These are phyloP conservation scores for Eclectus roratus DNA, from an alignment of 2,113 vertebrate genomes.

Conservation along the genomic window DNA sequence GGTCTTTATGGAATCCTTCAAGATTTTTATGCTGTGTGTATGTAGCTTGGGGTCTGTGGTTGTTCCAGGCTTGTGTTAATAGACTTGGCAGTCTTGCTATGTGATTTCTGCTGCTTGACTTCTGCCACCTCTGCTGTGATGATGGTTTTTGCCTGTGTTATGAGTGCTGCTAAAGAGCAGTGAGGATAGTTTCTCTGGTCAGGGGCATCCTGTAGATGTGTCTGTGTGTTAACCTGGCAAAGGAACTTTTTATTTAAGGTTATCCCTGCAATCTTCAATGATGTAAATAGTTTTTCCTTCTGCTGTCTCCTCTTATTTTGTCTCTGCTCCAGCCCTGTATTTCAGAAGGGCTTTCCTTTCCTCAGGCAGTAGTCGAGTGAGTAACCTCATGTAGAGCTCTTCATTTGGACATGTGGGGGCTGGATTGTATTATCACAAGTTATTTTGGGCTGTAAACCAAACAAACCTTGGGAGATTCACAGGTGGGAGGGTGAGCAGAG, in stretches of 20 bases:
- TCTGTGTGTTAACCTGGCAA: not conserved
- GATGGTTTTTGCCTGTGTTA: not conserved
- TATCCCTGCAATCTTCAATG: not conserved
- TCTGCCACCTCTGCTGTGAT: not conserved
- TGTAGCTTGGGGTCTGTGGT: not conserved
- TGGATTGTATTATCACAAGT: not conserved
- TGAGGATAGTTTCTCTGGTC: not conserved
- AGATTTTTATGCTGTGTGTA: not conserved
- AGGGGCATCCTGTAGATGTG: not conserved
- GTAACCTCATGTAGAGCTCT: not conserved
- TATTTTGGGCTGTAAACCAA: conserved; percentile 35
- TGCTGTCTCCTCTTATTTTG: not conserved
- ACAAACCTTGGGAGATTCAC: not conserved
- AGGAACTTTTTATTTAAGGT: not conserved
- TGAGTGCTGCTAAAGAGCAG: not conserved
- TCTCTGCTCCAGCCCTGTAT: not conserved
- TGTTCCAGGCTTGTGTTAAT: not conserved
- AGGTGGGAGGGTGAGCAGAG: not conserved
- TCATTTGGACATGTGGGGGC: not conserved
- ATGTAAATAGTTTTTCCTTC: not conserved
- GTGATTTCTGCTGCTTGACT: not conserved
- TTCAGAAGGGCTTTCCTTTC: conserved; percentile 46
- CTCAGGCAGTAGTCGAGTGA: conserved; percentile 5
- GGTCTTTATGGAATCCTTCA: not conserved
- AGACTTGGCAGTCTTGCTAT: not conserved